Evolutionary conservation across 1,140 invertebrate genomes (phyloP), one percentile per base, ranked within the genome.

Genomic region (Oncopeltus fasciatus): DNA sequence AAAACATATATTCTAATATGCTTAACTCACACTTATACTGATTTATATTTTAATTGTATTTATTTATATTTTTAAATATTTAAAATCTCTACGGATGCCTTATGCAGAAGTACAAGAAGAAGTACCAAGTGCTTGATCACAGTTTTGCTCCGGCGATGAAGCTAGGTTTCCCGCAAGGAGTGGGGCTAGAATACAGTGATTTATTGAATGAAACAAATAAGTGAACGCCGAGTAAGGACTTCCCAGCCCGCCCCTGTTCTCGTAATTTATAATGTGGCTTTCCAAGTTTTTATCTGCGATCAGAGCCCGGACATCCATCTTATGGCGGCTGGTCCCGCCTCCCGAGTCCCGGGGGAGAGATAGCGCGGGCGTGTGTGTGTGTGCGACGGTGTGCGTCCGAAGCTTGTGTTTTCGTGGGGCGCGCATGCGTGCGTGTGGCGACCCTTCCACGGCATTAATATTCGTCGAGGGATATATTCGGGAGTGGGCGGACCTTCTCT

Each of bases 141-240:
- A n/a, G n/a, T n/a, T n/a, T n/a, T n/a, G n/a, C n/a, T n/a, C n/a
- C n/a, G n/a, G n/a, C n/a, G n/a, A n/a, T 38, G 31, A 38, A 38
- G 31, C 31, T 38, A 38, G 49, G 24, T 2, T 24, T 18, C 49
- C 24, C 24, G n/a, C n/a, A n/a, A n/a, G n/a, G n/a, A n/a, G 20
- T 53, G 21, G 49, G 20, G 26, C 26, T 53, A 53, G 20, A 53
- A 53, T 53, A 53, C n/a, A 53, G 49, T 53, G 49, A 53, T 53
- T 53, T 53, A 53, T 53, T 53, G 49, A 24, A 53, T 53, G 20
- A 53, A 53, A 53, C 18, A 53, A 53, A 53, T 53, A 53, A 53
- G 49, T 53, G 26, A 24, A 53, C 20, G 49, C 21, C 21, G 49
- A 24, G 26, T 24, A 14, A 26, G 24, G 24, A 18, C 49, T 5